A percentile compares a stretch with the other conserved stretches of the same genome.
These are phyloP conservation scores for Hydrotaea cyrtoneurina DNA, from an alignment of 2,888 invertebrate species.

Conservation along the genomic window DNA sequence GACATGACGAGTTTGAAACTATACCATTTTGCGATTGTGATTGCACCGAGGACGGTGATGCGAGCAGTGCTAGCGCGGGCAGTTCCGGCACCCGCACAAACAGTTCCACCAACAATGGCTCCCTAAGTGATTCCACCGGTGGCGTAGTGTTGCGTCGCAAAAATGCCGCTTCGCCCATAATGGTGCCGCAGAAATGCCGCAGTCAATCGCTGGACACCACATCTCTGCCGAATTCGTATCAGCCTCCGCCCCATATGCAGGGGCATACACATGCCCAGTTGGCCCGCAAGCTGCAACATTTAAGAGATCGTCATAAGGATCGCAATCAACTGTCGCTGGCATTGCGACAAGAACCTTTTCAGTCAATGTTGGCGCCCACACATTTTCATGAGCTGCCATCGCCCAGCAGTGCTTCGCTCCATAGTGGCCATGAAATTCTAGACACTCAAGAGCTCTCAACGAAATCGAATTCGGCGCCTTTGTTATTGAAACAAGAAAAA, in stretches of 20 bases:
- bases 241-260: slow-evolving; percentile 30
- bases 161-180: slow-evolving; percentile 72
- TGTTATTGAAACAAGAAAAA: slow-evolving; percentile 79
- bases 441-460: slow-evolving; percentile 80
- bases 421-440: slow-evolving; percentile 79
- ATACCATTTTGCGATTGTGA: slow-evolving; percentile 77
- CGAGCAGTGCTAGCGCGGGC: slow-evolving; percentile 71
- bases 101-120: slow-evolving; percentile 55
- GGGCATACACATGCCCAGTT: slow-evolving; percentile 59
- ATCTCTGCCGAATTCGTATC: slow-evolving; percentile 69
- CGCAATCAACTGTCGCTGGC: slow-evolving; percentile 78
- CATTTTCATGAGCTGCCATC: slow-evolving; percentile 80
- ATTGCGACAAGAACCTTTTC: slow-evolving; percentile 80
- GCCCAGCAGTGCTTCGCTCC: slow-evolving; percentile 80
- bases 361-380: slow-evolving; percentile 77
- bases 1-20: slow-evolving; percentile 77
- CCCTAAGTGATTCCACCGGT: slow-evolving; percentile 54
- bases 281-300: slow-evolving; percentile 71
- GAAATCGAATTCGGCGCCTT: slow-evolving; percentile 80
- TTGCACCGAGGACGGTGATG: slow-evolving; percentile 76
- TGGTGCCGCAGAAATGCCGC: slow-evolving; percentile 74
- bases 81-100: slow-evolving; percentile 70
- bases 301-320: slow-evolving; percentile 73
- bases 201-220: slow-evolving; percentile 78
- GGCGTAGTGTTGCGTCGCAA: slow-evolving; percentile 78